phyloP scores from a whole-genome alignment of 2,888 invertebrate genomes.

The Xanthorhoe designata region DNA sequence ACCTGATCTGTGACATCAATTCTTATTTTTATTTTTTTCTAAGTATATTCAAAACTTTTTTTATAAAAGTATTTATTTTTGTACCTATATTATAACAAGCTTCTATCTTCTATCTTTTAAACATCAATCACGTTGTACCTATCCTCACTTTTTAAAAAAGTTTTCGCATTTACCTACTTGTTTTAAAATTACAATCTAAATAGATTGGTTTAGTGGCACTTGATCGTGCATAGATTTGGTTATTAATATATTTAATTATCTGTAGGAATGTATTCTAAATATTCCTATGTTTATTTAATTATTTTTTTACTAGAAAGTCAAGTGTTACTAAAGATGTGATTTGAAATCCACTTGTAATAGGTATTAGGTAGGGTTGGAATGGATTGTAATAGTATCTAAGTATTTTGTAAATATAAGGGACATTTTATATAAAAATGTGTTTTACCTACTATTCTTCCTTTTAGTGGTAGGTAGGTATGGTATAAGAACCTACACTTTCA shows the following conservation, averaged over 20 bases:
- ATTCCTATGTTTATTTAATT: no score
- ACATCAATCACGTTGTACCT: neutral
- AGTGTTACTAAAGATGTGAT: neutral
- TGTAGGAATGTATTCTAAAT: neutral
- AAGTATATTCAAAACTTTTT: no score
- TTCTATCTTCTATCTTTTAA: no score
- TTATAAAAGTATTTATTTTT: no score
- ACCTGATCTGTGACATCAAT: no score
- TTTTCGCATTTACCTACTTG: slow-evolving; percentile 13
- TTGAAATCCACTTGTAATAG: slow-evolving; percentile 28
- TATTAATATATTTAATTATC: neutral
- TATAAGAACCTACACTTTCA: no score
- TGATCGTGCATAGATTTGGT: neutral
- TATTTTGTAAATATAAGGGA: slow-evolving; percentile 28
- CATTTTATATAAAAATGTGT: neutral
- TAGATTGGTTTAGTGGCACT: no score
- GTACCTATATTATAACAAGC: no score
- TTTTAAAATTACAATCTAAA: slow-evolving; percentile 3
- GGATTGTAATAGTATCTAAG: slow-evolving; percentile 10
- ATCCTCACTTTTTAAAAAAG: neutral
- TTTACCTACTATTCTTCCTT: no score
- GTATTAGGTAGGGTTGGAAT: slow-evolving; percentile 15
- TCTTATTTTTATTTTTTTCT: no score
- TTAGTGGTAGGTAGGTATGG: no score
- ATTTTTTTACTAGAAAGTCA: neutral